Evolutionary conservation across 2,888 invertebrate genomes (phyloP), one percentile per base, ranked within the genome.

Genomic region (Andrena dorsata): DNA sequence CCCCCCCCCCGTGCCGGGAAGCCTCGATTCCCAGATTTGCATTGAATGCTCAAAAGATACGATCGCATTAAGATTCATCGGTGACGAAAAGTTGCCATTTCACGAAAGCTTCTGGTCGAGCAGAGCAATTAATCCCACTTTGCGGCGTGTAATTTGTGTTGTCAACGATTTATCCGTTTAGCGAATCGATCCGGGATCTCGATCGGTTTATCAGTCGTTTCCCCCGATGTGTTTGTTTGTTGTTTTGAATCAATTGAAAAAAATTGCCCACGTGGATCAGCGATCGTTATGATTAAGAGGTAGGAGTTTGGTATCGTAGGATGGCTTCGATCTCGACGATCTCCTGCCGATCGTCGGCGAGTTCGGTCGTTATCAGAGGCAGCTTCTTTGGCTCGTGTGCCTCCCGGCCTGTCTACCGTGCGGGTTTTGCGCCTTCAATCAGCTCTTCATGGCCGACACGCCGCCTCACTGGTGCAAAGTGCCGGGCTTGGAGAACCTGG

Each of bases 371-470:
- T 98, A 98, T 94, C 98, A 98, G 93, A 98, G 97, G 93, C 94
- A 97, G 71, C 94, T 98, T 81, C 95, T 98, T 28, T 98, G 98
- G 96, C 95, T 98, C 71, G 97, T 98, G 78, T 98, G 98, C 90
- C 94, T 98, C 82, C 97, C 98, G 20, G 98, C 98, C 2, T 98
- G 98, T 91, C 95, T 98, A 88, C 98, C 98, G 0, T 98, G 98
- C 91, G 98, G 98, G 41, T 98, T 98, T 94, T 97, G 98, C 94
- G 98, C 98, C 4, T 98, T 98, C 94, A 98, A 98, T 94, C 98
- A 98, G 94, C 95, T 98, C 51, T 98, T 98, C 94, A 98, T 98
- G 97, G 96, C 98, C 4, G 97, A 98, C 90, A 96, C 96, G 49
- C 98, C 98, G 0, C 96, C 97, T 60, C 97, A 98, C 94, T 98